Conservation (phyloP, 2,113 vertebrate species). For the Rana temporaria region DNA sequence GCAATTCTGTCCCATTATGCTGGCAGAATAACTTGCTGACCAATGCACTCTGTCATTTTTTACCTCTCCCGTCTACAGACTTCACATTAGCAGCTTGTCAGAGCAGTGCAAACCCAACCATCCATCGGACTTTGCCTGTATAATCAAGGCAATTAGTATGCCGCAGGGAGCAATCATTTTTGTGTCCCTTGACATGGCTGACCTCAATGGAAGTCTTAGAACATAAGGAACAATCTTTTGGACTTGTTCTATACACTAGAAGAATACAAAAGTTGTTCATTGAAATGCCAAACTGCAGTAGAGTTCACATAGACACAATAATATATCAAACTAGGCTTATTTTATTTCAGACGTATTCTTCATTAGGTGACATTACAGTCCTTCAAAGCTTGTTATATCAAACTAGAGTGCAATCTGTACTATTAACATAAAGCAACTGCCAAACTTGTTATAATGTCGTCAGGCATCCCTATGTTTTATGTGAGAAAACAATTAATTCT, state of each 20-base stretch:
- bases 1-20: slow-evolving; percentile 4
- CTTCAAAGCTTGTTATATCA: not conserved
- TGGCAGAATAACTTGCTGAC: slow-evolving; percentile 37
- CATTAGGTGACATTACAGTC: not conserved
- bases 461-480: not conserved
- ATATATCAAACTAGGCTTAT: slow-evolving; percentile 16
- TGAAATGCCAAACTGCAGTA: not conserved
- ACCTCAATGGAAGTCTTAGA: slow-evolving; percentile 17
- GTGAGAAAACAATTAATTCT: not conserved
- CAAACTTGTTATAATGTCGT: not conserved
- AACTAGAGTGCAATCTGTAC: not conserved
- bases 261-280: not conserved
- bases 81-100: slow-evolving; percentile 35
- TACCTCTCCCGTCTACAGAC: not conserved
- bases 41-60: slow-evolving; percentile 42
- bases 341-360: not conserved
- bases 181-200: slow-evolving; percentile 20
- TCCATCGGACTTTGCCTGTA: slow-evolving; percentile 24
- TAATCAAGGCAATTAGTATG: slow-evolving; percentile 49
- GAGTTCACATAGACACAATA: not conserved
- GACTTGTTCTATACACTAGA: not conserved
- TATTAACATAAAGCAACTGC: not conserved
- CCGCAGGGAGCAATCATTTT: slow-evolving; percentile 44
- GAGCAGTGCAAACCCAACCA: not conserved
- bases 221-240: not conserved